Percentiles rank a stretch among this genome's conserved stretches.
Conservation (phyloP, 2,113 vertebrate genomes). For the Nyctibius bracteatus region DNA sequence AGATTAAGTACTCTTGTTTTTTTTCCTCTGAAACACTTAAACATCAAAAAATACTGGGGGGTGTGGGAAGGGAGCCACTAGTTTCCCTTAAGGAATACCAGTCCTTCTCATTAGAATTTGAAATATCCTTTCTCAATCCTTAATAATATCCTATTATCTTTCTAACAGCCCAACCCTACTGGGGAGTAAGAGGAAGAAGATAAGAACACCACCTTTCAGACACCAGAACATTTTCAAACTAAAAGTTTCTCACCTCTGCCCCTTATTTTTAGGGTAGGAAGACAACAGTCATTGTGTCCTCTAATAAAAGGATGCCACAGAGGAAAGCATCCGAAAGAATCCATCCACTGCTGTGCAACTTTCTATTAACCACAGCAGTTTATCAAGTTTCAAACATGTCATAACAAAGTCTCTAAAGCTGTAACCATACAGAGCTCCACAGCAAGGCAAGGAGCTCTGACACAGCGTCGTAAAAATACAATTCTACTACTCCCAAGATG, state of each 20-base stretch:
- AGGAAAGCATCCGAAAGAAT: neutral
- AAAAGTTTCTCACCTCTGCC: neutral
- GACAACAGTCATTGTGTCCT: neutral
- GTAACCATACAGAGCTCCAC: neutral
- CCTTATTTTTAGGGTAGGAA: neutral
- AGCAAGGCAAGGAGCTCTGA: neutral
- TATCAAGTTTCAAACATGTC: neutral
- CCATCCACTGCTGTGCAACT: neutral
- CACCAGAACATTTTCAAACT: neutral
- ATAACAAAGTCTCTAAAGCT: neutral
- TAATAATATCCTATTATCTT: neutral
- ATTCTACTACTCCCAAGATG: neutral
- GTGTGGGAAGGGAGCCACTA: neutral
- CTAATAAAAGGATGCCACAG: neutral
- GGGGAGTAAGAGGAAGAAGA: neutral
- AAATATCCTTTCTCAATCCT: neutral
- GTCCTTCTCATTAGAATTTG: neutral
- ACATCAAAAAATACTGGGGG: neutral
- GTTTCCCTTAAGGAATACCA: neutral
- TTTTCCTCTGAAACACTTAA: neutral
- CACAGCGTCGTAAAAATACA: accelerated
- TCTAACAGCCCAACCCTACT: neutral
- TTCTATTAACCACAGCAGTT: neutral
- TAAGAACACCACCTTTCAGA: neutral
- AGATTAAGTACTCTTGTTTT: neutral